A percentile compares a stretch with the other conserved stretches of the same genome.
phyloP scores from a whole-genome alignment of 53 echinoderm and acorn worm genomes.

The Antedon mediterranea region DNA sequence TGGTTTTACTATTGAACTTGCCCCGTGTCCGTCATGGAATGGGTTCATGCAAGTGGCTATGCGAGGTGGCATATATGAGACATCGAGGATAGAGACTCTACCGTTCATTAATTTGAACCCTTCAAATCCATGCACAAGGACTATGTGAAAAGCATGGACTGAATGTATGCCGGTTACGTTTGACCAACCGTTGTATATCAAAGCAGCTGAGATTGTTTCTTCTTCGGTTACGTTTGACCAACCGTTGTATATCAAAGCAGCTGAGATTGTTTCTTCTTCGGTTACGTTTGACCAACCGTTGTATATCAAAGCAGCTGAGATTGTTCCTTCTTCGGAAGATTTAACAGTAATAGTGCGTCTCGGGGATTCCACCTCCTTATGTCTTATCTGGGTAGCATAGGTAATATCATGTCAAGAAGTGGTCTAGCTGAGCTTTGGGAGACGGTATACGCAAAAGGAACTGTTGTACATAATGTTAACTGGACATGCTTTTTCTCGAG shows the following conservation, averaged over 20 bases:
- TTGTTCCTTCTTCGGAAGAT: conserved; percentile 22
- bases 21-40: conserved; percentile 13
- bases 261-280: conserved; percentile 22
- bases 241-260: conserved; percentile 31
- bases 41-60: conserved; percentile 15
- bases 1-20: background rate
- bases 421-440: conserved; percentile 33
- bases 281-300: conserved; percentile 36
- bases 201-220: conserved; percentile 23
- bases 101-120: conserved; percentile 23
- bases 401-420: conserved; percentile 33
- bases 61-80: background rate
- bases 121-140: conserved; percentile 8
- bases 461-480: conserved; percentile 25
- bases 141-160: conserved; percentile 20
- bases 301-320: conserved; percentile 30
- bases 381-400: conserved; percentile 29
- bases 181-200: conserved; percentile 33
- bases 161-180: conserved; percentile 23
- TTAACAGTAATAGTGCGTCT: conserved; percentile 16
- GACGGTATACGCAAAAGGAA: conserved; percentile 26
- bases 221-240: conserved; percentile 35
- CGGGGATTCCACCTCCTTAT: conserved; percentile 30
- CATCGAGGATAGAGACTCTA: background rate
- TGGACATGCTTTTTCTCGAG: conserved; percentile 29